Percentiles rank a stretch among this genome's conserved stretches.
phyloP scores from a whole-genome alignment of 2,797 vertebrate genomes.

The Trachops cirrhosus region DNA sequence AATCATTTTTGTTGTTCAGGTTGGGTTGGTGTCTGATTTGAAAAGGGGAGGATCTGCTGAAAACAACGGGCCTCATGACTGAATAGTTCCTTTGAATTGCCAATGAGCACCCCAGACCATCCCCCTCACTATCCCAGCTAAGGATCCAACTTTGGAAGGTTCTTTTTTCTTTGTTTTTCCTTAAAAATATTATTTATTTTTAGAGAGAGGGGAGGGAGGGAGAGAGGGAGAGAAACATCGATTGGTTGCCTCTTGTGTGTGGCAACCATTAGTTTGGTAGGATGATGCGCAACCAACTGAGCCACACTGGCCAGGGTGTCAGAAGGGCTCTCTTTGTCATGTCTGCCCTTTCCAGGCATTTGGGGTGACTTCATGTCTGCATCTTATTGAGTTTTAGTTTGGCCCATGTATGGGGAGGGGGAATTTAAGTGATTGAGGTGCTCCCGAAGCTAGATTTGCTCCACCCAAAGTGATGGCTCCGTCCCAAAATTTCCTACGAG shows the following conservation, averaged over 20 bases:
- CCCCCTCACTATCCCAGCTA: not conserved
- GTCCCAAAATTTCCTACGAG: not conserved
- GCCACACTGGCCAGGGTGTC: not conserved
- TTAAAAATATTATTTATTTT: not conserved
- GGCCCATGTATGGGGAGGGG: not conserved
- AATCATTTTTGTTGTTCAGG: not conserved
- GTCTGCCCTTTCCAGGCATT: not conserved
- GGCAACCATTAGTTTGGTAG: not conserved
- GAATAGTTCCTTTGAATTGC: not conserved
- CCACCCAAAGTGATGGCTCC: not conserved
- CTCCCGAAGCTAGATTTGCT: not conserved
- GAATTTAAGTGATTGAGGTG: not conserved
- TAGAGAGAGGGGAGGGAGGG: not conserved
- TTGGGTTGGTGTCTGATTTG: not conserved
- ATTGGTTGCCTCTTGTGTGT: not conserved
- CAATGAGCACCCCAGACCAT: rapidly evolving
- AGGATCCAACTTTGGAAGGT: not conserved
- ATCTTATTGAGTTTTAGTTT: not conserved
- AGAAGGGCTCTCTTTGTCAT: not conserved
- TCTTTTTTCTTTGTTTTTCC: not conserved
- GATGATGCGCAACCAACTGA: not conserved
- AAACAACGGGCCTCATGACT: not conserved
- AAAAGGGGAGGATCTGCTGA: not conserved
- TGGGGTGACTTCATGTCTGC: not conserved
- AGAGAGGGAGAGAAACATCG: not conserved